Evolutionary conservation across 2,113 vertebrate genomes (phyloP).

Genomic region (Corydoras sp.): DNA sequence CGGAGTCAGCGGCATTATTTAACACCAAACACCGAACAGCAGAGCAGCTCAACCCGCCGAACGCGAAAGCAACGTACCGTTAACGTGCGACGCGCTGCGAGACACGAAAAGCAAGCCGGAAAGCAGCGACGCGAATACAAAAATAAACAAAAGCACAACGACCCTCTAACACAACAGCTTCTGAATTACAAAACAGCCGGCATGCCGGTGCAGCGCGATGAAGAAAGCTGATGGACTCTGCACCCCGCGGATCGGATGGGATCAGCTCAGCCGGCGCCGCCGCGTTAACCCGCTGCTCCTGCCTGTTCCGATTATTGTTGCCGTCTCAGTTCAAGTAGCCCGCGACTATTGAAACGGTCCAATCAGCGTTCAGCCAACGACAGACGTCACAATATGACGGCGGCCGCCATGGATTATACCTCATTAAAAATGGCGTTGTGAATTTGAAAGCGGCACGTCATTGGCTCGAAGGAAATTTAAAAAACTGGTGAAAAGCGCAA

Average conservation of each 20-base stretch:
- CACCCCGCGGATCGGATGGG: no score
- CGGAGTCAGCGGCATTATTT: no score
- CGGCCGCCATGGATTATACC: background rate
- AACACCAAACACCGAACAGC: no score
- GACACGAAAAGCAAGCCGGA: slow-evolving; percentile 18
- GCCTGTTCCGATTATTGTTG: slow-evolving; percentile 4
- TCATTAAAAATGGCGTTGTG: slow-evolving; percentile 30
- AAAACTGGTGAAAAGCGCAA: background rate
- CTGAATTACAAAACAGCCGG: slow-evolving; percentile 7
- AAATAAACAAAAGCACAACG: background rate
- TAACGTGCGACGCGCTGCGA: background rate
- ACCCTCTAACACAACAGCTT: background rate
- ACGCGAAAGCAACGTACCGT: background rate
- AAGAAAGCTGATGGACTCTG: background rate
- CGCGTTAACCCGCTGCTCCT: no score
- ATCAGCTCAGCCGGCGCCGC: no score
- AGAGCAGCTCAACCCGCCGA: no score
- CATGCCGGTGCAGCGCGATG: slow-evolving; percentile 4
- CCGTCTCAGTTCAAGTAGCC: slow-evolving; percentile 86
- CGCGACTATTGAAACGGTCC: slow-evolving; percentile 95
- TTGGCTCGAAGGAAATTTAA: slow-evolving; percentile 33
- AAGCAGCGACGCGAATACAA: slow-evolving; percentile 11
- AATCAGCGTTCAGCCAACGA: slow-evolving; percentile 57
- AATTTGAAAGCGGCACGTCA: slow-evolving; percentile 1
- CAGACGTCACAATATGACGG: slow-evolving; percentile 50